A percentile compares a stretch with the other conserved stretches of the same genome.
Evolutionary conservation across 1,140 invertebrate genomes (phyloP).

Genomic region (Leptinotarsa texana): DNA sequence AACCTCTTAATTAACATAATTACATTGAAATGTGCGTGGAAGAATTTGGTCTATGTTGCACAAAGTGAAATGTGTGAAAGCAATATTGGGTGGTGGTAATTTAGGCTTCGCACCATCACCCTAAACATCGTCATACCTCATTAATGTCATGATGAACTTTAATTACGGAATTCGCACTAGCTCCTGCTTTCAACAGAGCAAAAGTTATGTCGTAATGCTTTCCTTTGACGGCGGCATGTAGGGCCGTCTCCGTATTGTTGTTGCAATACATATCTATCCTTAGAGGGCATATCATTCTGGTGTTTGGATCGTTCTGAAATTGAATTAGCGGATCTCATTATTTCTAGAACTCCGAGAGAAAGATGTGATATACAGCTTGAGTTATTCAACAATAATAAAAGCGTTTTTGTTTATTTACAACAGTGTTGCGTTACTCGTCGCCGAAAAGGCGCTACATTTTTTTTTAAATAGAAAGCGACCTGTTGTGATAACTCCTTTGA

Average conservation of each 20-base stretch:
- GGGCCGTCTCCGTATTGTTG: constrained; percentile 72
- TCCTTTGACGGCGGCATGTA: constrained; percentile 79
- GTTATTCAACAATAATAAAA: no score
- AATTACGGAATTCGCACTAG: constrained; percentile 70
- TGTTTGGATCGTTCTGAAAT: constrained; percentile 55
- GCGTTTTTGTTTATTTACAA: no score
- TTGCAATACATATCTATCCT: constrained; percentile 78
- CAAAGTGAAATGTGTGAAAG: constrained; percentile 14
- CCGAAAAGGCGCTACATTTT: no score
- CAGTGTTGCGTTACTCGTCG: no score
- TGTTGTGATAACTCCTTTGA: no score
- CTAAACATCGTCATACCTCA: constrained; percentile 41
- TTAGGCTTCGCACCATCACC: not conserved
- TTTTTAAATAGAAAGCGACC: no score
- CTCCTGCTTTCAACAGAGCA: constrained; percentile 73
- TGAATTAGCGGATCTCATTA: constrained; percentile 3
- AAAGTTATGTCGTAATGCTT: constrained; percentile 76
- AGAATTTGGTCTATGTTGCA: not conserved
- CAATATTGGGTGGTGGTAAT: no score
- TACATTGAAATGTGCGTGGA: not conserved
- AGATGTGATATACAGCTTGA: no score
- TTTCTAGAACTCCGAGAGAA: no score
- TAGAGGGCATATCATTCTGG: constrained; percentile 68
- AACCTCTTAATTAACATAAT: no score
- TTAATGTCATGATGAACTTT: constrained; percentile 59